A percentile compares a stretch with the other conserved stretches of the same genome.
Evolutionary conservation across 2,888 invertebrate species (phyloP).

Genomic region (Eristalis pertinax): DNA sequence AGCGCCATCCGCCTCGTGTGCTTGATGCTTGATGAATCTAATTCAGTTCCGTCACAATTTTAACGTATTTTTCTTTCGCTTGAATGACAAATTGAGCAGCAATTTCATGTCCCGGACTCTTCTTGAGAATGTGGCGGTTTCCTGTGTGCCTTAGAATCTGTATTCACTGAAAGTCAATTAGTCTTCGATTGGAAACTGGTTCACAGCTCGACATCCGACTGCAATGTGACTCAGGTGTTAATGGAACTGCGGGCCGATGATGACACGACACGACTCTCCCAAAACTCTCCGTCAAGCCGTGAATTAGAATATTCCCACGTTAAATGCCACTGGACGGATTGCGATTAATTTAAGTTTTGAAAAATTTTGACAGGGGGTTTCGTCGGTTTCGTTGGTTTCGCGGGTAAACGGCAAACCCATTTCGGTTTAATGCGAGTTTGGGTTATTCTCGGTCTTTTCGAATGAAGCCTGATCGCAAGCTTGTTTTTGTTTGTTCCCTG

Average conservation of each 20-base stretch:
- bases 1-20: no score
- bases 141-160: not conserved
- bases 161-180: not conserved
- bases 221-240: not conserved
- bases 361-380: not conserved
- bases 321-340: not conserved
- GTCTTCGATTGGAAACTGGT: not conserved
- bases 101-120: not conserved
- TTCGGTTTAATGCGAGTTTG: not conserved
- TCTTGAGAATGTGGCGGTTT: not conserved
- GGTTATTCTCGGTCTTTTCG: not conserved
- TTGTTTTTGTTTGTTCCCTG: not conserved
- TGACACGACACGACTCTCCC: not conserved
- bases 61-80: not conserved
- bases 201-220: not conserved
- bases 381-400: not conserved
- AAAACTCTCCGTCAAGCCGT: not conserved
- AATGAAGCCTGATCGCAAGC: not conserved
- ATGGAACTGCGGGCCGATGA: not conserved
- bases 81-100: not conserved
- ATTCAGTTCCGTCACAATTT: not conserved
- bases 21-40: slow-evolving; percentile 3
- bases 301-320: not conserved
- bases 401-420: not conserved
- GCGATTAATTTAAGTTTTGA: not conserved